Conservation (phyloP, 2,797 vertebrate genomes). For the Schizopygopsis pylzovi region DNA sequence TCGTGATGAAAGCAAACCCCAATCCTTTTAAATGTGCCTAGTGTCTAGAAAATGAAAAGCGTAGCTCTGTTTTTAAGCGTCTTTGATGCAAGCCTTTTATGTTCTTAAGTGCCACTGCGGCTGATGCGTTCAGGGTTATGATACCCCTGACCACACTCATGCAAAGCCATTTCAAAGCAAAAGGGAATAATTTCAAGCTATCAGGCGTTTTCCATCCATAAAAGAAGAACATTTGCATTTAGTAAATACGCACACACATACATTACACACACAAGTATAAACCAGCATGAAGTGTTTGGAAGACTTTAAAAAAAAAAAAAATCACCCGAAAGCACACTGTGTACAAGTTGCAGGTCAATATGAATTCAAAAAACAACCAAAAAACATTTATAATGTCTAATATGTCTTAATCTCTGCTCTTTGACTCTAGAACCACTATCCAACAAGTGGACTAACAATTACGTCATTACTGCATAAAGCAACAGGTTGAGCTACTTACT, state of each 20-base stretch:
- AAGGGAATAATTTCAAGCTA: background rate
- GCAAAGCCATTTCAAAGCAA: background rate
- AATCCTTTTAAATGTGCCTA: constrained; percentile 25
- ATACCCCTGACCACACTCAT: constrained; percentile 28
- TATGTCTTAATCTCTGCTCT: background rate
- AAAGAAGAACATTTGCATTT: background rate
- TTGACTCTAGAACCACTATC: background rate
- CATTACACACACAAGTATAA: background rate
- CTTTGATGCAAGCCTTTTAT: constrained; percentile 54
- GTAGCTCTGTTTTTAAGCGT: constrained; percentile 18
- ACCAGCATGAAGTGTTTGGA: background rate
- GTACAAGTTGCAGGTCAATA: background rate
- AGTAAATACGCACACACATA: background rate
- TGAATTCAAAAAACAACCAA: background rate
- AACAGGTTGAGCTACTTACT: constrained; percentile 52
- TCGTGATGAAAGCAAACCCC: constrained; percentile 37
- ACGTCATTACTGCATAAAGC: constrained; percentile 15
- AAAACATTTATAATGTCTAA: background rate
- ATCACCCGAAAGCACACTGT: background rate
- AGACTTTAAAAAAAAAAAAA: background rate
- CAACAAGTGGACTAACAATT: constrained; percentile 45
- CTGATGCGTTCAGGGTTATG: constrained; percentile 2
- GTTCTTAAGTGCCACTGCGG: constrained; percentile 41
- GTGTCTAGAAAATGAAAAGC: constrained; percentile 46
- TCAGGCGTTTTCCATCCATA: background rate